A percentile compares a stretch with the other conserved stretches of the same genome.
Conservation (phyloP, 1,140 invertebrate genomes). For the Drosophila azteca region DNA sequence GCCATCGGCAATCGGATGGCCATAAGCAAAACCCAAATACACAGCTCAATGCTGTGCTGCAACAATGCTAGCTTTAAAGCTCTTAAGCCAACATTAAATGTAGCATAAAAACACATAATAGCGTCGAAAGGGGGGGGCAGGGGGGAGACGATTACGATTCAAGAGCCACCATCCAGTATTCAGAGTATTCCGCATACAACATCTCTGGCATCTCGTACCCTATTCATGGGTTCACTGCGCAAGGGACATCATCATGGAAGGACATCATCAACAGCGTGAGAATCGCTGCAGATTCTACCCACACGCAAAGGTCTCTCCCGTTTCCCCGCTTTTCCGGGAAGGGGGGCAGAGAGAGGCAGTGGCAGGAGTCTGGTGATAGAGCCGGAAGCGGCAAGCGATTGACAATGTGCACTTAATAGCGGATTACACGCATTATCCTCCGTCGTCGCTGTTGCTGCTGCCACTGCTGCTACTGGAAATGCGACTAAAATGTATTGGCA, state of each 20-base stretch:
- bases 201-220: conserved; percentile 8
- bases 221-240: conserved; percentile 75
- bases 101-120: conserved; percentile 84
- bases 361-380: neutral
- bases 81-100: conserved; percentile 84
- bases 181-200: conserved; percentile 29
- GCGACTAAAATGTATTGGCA: conserved; percentile 82
- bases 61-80: conserved; percentile 83
- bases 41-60: conserved; percentile 54
- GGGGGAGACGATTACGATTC: conserved; percentile 39
- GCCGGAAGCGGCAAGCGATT: conserved; percentile 43
- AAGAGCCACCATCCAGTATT: conserved; percentile 46
- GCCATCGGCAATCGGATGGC: conserved; percentile 18
- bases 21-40: conserved; percentile 27
- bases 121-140: conserved; percentile 43
- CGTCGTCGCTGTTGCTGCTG: no score
- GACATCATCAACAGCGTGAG: conserved; percentile 67
- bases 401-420: conserved; percentile 83
- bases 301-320: conserved; percentile 50
- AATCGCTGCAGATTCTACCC: conserved; percentile 80
- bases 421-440: conserved; percentile 83
- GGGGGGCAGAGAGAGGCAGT: conserved; percentile 1
- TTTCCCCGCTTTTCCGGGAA: conserved; percentile 18
- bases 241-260: conserved; percentile 23
- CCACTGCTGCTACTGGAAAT: conserved; percentile 50